Base-by-base conservation (phyloP, 2,113 vertebrate genomes). In the Rhizomys pruinosus region DNA sequence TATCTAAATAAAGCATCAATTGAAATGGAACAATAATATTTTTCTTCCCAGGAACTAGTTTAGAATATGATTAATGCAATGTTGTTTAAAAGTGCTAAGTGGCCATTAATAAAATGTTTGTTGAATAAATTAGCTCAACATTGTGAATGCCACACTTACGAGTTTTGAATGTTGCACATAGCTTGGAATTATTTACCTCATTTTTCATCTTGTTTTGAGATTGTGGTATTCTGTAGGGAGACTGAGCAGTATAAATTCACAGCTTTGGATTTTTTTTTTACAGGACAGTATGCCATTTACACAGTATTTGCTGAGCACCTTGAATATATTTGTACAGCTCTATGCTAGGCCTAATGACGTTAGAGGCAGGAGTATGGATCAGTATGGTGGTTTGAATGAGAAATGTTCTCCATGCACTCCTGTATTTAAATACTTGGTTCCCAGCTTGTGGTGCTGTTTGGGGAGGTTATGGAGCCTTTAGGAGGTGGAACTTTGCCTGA, bases 11-110 rank as follows among this genome's bases (percentile, higher is more conserved):
- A 94, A 91, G 39, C 52, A 92, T 80, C 37, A 89, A 34, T 61
- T 84, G 64, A 94, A 93, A 92, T 55, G 61, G 73, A 94, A 91
- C 84, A 80, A 71, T 80, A 66, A 88, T 80, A 22, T 84, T 90
- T 96, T 78, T 73, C 47, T 91, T 78, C 63, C 59, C 47, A 76
- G 55, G 44, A 23, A 81, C 80, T 91, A 34, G 71, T 81, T 90
- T 81, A 74, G 90, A 90, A 77, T 76, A 37, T 90, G 61, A 94
- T 89, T 94, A 87, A 94, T 94, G 64, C 47, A 80, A 61, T 15
- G 29, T 78, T 89, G 66, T 92, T 91, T 73, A 64, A 78, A 91
- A 80, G 72, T 87, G 39, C 42, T 66, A 81, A 90, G 32, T 69
- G 47, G 61, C 32, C 80, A 81, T 89, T 91, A 84, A 89, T 94